Evolutionary conservation across 2,797 vertebrate species (phyloP).

Genomic region (Gymnodraco acuticeps): DNA sequence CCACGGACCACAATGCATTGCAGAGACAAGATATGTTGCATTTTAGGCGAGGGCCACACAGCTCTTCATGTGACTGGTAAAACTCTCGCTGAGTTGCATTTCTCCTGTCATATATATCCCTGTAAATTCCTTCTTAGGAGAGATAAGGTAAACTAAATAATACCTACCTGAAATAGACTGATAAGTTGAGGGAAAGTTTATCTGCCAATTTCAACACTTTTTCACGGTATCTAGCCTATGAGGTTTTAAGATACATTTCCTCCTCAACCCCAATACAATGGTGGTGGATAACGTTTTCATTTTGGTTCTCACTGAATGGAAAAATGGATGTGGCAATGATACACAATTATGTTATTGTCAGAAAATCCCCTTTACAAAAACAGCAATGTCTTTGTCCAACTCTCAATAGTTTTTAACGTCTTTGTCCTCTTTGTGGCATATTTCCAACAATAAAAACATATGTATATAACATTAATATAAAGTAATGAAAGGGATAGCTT

Average conservation of each 20-base stretch:
- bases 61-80: conserved; percentile 29
- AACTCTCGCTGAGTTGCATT: neutral
- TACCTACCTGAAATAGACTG: neutral
- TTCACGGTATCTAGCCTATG: no score
- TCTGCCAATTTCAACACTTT: neutral
- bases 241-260: neutral
- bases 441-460: neutral
- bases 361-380: neutral
- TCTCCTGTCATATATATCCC: neutral
- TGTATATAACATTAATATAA: no score
- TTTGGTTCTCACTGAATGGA: neutral
- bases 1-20: conserved; percentile 56
- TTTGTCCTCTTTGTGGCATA: neutral
- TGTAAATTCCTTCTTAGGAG: neutral
- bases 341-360: neutral
- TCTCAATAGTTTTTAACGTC: neutral
- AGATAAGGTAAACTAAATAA: neutral
- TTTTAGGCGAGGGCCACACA: conserved; percentile 23
- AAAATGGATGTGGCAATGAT: no score
- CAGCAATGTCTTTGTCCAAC: neutral
- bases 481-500: no score
- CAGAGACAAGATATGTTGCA: conserved; percentile 41
- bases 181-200: neutral
- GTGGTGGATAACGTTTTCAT: neutral
- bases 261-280: neutral